Percentiles rank a stretch among this genome's conserved stretches.
Evolutionary conservation across 2,113 vertebrate species (phyloP).

Genomic region (Pseudopodoces humilis): DNA sequence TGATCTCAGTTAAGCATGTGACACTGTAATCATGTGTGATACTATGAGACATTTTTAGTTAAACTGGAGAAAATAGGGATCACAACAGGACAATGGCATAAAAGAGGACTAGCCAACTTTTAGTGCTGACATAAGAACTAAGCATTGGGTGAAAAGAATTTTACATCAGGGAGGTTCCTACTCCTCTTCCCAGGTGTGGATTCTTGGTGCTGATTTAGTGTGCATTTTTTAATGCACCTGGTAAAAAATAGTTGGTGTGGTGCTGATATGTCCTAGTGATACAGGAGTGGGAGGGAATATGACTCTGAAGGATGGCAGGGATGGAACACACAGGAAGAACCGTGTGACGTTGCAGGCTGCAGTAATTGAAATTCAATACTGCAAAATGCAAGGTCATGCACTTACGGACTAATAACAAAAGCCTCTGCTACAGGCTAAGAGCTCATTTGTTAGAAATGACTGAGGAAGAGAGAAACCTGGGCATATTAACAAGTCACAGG

Average conservation of each 20-base stretch:
- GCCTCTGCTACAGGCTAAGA: not conserved
- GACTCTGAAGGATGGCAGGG: not conserved
- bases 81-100: not conserved
- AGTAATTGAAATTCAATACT: constrained; percentile 61
- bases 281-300: not conserved
- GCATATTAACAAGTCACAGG: constrained; percentile 4
- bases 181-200: not conserved
- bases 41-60: not conserved
- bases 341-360: not conserved
- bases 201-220: not conserved
- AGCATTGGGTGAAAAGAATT: not conserved
- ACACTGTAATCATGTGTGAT: not conserved
- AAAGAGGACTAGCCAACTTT: not conserved
- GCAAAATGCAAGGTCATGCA: constrained; percentile 52
- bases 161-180: not conserved
- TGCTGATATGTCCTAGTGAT: not conserved
- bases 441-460: constrained; percentile 39
- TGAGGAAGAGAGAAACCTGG: constrained; percentile 18
- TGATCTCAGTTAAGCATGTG: not conserved
- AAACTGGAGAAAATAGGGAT: not conserved
- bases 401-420: constrained; percentile 20
- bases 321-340: constrained; percentile 20
- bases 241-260: not conserved
- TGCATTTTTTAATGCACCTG: not conserved
- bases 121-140: not conserved